Evolutionary conservation across 2,797 vertebrate species (phyloP), one percentile per base, ranked within the genome.

Genomic region (Ispidina lecontei): DNA sequence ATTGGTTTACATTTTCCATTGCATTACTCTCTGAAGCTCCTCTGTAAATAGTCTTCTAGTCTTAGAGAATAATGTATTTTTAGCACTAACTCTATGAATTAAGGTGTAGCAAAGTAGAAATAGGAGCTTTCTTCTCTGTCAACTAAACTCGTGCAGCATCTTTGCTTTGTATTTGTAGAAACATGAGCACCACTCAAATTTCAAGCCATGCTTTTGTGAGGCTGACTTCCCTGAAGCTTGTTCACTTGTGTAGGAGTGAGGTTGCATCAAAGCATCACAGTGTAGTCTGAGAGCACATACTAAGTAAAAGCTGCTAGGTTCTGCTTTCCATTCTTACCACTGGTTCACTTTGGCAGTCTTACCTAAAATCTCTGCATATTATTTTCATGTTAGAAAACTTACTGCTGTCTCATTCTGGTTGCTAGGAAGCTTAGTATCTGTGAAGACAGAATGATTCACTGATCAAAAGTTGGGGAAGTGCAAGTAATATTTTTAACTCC

Each of bases 231-330:
- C 39, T 23, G 14, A 14, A 21, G 47, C 63, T 71, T 29, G 10
- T 35, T 60, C 0, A 0, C 64, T 47, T 18, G 25, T 9, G 59
- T 56, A 46, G 68, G 49, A 29, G 55, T 7, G 12, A 7, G 1
- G 43, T 60, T 80, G 58, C 49, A 26, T 37, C 2, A 1, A 52
- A 37, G 43, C 70, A 18, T n/a, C 37, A 7, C 0, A 0, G 15
- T 18, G 17, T 9, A 2, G 20, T 3, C 0, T 4, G 20, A 54
- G 16, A 74, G 20, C 44, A 8, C 0, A 0, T 4, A 2, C 6
- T 1, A 23, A 21, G 2, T 7, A 6, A 22, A 29, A 4, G 23
- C 41, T 54, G 31, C 47, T 64, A 10, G 16, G 37, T 81, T 52
- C 9, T 59, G 6, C 26, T 79, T 76, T n/a, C n/a, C 14, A 2